These are phyloP conservation scores for Echinarachnius parma DNA, from an alignment of 53 echinoderm and acorn worm species.

Conservation along the genomic window DNA sequence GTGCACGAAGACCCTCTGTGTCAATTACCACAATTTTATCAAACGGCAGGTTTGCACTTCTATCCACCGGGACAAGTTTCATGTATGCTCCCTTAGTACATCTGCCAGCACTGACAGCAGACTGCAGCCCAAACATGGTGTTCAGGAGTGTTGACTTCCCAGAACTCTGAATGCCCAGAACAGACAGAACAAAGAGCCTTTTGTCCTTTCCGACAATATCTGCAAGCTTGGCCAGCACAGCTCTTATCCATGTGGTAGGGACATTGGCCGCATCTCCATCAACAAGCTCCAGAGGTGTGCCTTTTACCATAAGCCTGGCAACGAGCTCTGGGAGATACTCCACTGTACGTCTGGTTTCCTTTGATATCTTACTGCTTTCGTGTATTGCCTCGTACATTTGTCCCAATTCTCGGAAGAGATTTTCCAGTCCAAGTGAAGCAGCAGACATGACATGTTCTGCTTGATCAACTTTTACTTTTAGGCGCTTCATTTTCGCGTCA, in stretches of 20 bases:
- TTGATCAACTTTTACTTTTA: slow-evolving; percentile 40
- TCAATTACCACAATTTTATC: slow-evolving; percentile 50
- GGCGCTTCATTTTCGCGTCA: neutral
- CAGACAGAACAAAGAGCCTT: slow-evolving; percentile 23
- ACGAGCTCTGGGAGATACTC: slow-evolving; percentile 39
- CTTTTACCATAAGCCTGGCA: slow-evolving; percentile 21
- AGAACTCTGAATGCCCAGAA: slow-evolving; percentile 52
- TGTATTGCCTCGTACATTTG: slow-evolving; percentile 40
- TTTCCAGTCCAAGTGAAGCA: slow-evolving; percentile 45
- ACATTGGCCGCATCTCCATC: slow-evolving; percentile 53
- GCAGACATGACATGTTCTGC: slow-evolving; percentile 20
- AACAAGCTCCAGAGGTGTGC: slow-evolving; percentile 44
- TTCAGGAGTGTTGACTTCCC: slow-evolving; percentile 65
- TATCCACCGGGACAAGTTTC: slow-evolving; percentile 38
- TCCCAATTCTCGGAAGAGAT: no score
- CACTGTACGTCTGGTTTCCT: neutral
- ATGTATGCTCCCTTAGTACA: no score
- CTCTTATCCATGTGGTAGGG: slow-evolving; percentile 42
- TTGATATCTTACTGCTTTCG: neutral
- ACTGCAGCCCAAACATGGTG: no score
- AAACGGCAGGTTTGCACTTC: slow-evolving; percentile 17
- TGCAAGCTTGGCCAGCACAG: slow-evolving; percentile 24
- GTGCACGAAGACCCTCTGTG: slow-evolving; percentile 51
- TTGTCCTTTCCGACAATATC: slow-evolving; percentile 9
- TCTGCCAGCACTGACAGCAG: no score